Conservation (phyloP, 2,888 invertebrate genomes). For the Nezara viridula region DNA sequence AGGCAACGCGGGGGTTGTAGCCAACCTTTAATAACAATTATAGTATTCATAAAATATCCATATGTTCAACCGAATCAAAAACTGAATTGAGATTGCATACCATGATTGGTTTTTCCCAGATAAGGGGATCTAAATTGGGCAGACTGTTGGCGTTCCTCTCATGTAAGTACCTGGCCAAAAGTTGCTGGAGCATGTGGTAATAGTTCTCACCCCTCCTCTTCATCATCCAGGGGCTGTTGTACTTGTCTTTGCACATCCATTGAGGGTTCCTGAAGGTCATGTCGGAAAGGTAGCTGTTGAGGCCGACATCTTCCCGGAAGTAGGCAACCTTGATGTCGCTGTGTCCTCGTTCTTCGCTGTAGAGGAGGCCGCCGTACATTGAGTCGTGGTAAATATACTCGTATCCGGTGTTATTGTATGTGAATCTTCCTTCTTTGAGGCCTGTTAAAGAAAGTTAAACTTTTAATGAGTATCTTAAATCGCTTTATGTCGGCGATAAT, state of each 20-base stretch:
- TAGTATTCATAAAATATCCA: background rate
- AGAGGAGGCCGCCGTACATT: conserved; percentile 61
- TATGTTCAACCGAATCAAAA: background rate
- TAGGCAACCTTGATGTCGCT: conserved; percentile 76
- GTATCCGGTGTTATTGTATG: conserved; percentile 64
- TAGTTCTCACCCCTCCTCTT: conserved; percentile 64
- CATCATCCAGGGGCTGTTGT: conserved; percentile 61
- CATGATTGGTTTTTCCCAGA: conserved; percentile 69
- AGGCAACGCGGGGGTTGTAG: conserved; percentile 74
- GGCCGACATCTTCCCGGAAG: conserved; percentile 80
- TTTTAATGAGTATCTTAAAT: background rate
- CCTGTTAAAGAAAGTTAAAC: conserved; percentile 28
- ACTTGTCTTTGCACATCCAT: conserved; percentile 62
- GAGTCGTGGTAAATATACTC: conserved; percentile 62
- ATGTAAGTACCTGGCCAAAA: conserved; percentile 75
- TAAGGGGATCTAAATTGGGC: conserved; percentile 71
- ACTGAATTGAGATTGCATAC: conserved; percentile 47
- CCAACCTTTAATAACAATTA: conserved; percentile 68
- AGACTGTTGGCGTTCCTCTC: conserved; percentile 72
- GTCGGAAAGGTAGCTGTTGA: conserved; percentile 75
- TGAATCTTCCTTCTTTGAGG: conserved; percentile 58
- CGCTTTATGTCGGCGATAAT: background rate
- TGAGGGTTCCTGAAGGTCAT: conserved; percentile 75
- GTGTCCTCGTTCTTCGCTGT: conserved; percentile 45
- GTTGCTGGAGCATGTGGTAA: conserved; percentile 77